Conservation (phyloP, 2,888 invertebrate genomes). For the Watsonalla binaria region DNA sequence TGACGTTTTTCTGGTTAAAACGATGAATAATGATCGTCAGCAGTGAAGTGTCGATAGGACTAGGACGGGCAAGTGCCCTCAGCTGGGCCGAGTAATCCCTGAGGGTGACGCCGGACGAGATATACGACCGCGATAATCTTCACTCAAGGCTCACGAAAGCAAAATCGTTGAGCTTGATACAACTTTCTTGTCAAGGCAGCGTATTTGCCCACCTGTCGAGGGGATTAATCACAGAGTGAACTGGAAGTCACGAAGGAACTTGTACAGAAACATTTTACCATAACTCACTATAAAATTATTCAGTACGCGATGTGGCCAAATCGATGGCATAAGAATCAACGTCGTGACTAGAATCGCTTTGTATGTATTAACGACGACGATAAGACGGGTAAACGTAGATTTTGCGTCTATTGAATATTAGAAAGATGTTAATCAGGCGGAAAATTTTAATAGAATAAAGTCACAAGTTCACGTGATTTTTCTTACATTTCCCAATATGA, state of each 20-base stretch:
- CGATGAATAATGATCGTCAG: conserved; percentile 19
- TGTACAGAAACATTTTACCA: conserved; percentile 4
- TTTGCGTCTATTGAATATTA: neutral
- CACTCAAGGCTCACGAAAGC: conserved; percentile 45
- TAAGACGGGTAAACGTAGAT: neutral
- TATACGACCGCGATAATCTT: conserved; percentile 56
- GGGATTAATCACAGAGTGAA: conserved; percentile 15
- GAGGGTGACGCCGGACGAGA: conserved; percentile 39
- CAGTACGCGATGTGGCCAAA: neutral
- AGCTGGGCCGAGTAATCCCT: conserved; percentile 38
- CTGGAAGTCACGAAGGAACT: conserved; percentile 4
- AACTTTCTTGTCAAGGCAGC: conserved; percentile 23
- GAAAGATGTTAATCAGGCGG: neutral
- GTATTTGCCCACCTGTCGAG: conserved; percentile 13
- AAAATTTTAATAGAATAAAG: too few species aligned
- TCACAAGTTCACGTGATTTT: too few species aligned
- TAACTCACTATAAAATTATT: neutral
- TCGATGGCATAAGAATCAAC: neutral
- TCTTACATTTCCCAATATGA: too few species aligned
- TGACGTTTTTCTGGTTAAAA: conserved; percentile 23
- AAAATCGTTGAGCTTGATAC: conserved; percentile 46
- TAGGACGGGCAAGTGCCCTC: conserved; percentile 34
- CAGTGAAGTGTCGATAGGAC: conserved; percentile 29
- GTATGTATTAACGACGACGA: neutral
- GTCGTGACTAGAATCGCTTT: neutral